Percentiles rank a stretch among this genome's conserved stretches.
These are phyloP conservation scores for Achroia grisella DNA, from an alignment of 1,140 invertebrate species.

Conservation along the genomic window DNA sequence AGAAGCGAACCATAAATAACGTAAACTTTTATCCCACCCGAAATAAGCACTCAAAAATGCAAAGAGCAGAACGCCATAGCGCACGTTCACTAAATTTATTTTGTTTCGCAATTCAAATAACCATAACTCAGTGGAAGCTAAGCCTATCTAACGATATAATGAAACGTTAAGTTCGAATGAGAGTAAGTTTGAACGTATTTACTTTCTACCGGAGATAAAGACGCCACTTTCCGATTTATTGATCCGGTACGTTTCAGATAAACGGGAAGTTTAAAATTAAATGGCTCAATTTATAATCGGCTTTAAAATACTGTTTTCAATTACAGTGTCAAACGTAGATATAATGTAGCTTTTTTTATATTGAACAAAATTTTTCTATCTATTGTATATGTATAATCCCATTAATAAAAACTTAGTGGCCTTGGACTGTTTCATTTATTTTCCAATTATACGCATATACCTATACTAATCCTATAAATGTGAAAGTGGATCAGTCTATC, in stretches of 20 bases:
- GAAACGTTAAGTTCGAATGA: conserved; percentile 64
- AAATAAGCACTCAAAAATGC: conserved; percentile 74
- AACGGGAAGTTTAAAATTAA: conserved; percentile 21
- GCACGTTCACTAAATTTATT: conserved; percentile 73
- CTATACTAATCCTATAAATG: too few relatives aligned
- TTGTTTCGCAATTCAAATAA: conserved; percentile 74
- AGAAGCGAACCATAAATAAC: conserved; percentile 66
- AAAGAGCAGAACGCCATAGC: conserved; percentile 71
- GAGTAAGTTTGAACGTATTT: conserved; percentile 28
- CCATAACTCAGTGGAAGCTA: conserved; percentile 65
- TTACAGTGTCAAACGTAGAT: too few relatives aligned
- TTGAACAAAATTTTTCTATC: too few relatives aligned
- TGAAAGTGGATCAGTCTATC: too few relatives aligned
- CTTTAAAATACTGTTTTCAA: not conserved
- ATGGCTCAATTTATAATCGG: not conserved
- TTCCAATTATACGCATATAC: too few relatives aligned
- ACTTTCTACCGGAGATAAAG: conserved; percentile 56
- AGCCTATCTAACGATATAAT: conserved; percentile 72
- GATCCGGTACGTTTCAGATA: conserved; percentile 36
- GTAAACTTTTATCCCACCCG: conserved; percentile 69
- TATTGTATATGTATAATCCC: too few relatives aligned
- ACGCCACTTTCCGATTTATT: conserved; percentile 66
- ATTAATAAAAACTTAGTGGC: too few relatives aligned
- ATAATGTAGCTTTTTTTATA: too few relatives aligned
- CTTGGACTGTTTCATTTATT: too few relatives aligned